A percentile compares a stretch with the other conserved stretches of the same genome.
Conservation (phyloP, 2,797 vertebrate species). For the Liparis tanakae region DNA sequence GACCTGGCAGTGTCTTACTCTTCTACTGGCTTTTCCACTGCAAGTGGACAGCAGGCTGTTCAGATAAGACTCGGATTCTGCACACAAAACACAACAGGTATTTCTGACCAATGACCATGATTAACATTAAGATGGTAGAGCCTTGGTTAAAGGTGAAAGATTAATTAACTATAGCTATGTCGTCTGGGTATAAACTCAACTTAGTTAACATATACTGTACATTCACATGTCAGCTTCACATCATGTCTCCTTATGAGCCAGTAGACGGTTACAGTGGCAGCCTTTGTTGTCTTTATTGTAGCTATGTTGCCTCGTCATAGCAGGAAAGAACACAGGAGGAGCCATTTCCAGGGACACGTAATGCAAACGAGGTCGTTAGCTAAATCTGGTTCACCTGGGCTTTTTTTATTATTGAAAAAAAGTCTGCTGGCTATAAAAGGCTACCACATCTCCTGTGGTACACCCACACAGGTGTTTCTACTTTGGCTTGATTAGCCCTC, state of each 20-base stretch:
- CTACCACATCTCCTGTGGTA: not conserved
- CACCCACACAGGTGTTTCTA: not conserved
- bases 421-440: not conserved
- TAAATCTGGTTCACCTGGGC: not conserved
- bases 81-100: not conserved
- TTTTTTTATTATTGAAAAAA: too few relatives aligned
- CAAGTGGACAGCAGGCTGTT: not conserved
- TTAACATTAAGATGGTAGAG: not conserved
- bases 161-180: constrained; percentile 15
- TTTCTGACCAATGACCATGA: not conserved
- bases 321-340: too few relatives aligned
- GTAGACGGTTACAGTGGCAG: not conserved
- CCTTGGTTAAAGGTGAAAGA: constrained; percentile 11
- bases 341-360: too few relatives aligned
- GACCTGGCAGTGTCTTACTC: constrained; percentile 28
- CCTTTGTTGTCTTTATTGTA: not conserved
- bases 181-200: not conserved
- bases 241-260: not conserved
- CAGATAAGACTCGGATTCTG: not conserved
- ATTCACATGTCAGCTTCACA: not conserved
- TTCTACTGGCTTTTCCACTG: constrained; percentile 23
- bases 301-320: too few relatives aligned
- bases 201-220: not conserved
- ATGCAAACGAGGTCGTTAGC: not conserved
- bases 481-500: not conserved